A percentile compares a stretch with the other conserved stretches of the same genome.
These are phyloP conservation scores for Steinernema feltiae DNA, from an alignment of 1,140 invertebrate species.

Conservation along the genomic window DNA sequence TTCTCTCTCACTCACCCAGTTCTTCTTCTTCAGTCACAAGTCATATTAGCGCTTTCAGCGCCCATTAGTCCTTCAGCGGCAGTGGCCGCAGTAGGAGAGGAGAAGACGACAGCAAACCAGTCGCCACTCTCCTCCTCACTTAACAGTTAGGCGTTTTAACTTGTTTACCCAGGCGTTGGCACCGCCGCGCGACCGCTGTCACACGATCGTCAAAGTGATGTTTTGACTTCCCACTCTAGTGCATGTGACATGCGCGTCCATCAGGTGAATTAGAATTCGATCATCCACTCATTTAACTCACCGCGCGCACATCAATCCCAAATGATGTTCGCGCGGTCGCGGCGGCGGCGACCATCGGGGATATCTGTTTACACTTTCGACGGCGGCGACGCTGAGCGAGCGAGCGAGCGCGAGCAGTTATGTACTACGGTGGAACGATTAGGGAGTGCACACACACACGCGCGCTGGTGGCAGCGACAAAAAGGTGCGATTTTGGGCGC, in stretches of 20 bases:
- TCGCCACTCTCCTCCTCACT: not conserved
- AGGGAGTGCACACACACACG: not conserved
- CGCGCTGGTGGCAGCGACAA: not conserved
- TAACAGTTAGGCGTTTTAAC: not conserved
- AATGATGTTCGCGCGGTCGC: not conserved
- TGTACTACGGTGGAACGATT: not conserved
- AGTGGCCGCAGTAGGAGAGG: too few species aligned
- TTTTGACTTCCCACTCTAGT: not conserved
- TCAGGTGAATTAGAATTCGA: constrained; percentile 12
- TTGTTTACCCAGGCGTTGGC: constrained; percentile 8
- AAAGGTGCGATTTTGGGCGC: constrained; percentile 12
- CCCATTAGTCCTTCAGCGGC: not conserved
- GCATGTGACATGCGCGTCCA: not conserved
- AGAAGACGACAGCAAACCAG: too few species aligned
- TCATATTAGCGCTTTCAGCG: not conserved
- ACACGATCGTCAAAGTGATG: not conserved
- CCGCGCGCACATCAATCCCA: not conserved
- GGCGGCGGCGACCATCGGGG: constrained; percentile 3
- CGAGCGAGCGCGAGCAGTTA: too few species aligned
- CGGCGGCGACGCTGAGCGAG: not conserved
- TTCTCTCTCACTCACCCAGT: not conserved
- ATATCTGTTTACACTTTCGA: constrained; percentile 7
- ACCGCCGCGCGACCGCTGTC: too few species aligned
- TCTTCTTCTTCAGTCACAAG: not conserved
- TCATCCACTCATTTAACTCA: not conserved